A percentile compares a stretch with the other conserved stretches of the same genome.
phyloP scores from a whole-genome alignment of 2,797 vertebrate genomes.

The Fringilla coelebs region DNA sequence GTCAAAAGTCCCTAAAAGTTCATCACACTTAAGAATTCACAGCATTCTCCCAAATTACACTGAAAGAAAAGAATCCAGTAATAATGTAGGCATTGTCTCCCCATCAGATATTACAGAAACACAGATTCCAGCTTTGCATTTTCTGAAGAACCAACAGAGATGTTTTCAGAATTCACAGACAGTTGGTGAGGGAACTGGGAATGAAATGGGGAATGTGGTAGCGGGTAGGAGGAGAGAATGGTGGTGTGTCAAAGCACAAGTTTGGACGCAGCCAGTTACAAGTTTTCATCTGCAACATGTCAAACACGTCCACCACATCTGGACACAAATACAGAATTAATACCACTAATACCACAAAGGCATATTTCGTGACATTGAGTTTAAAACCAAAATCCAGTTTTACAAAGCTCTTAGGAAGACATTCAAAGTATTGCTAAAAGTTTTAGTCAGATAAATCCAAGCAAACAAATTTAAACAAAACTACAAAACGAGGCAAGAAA shows the following conservation, averaged over 20 bases:
- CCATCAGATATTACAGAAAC: neutral
- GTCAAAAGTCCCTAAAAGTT: neutral
- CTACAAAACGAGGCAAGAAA: neutral
- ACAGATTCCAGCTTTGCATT: neutral
- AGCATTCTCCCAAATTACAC: neutral
- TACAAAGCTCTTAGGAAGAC: neutral
- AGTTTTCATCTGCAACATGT: neutral
- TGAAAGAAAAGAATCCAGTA: neutral
- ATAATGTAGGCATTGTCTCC: neutral
- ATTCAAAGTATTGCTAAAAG: neutral
- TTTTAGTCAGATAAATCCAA: neutral
- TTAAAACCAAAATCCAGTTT: neutral
- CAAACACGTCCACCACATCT: neutral
- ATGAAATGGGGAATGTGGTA: neutral
- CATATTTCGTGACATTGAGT: accelerated
- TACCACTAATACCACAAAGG: neutral
- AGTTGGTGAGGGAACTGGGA: neutral
- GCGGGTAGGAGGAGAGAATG: neutral
- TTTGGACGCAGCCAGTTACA: neutral
- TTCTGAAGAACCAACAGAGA: neutral
- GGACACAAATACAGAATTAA: neutral
- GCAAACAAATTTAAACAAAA: neutral
- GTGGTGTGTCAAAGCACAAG: neutral
- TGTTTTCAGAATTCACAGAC: neutral
- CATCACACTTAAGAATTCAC: neutral